Conservation (phyloP, 2,113 vertebrate species). For the Prochilodus magdalenae region DNA sequence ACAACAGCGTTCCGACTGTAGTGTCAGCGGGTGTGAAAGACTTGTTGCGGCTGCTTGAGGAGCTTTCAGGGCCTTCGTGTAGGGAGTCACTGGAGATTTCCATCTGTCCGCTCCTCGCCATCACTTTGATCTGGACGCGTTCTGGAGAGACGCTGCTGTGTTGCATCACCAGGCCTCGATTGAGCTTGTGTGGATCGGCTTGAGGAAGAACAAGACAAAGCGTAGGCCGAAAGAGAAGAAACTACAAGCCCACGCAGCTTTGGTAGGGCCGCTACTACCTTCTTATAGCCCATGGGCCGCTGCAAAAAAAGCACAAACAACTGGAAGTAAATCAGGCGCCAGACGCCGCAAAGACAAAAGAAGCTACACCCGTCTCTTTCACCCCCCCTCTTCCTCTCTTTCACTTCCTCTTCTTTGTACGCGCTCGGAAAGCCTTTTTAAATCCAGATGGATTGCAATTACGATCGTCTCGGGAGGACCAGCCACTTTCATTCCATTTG, state of each 20-base stretch:
- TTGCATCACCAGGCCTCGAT: constrained; percentile 8
- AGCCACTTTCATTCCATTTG: constrained; percentile 1
- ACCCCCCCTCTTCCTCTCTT: background rate
- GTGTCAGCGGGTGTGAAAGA: too few species aligned
- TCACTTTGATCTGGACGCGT: background rate
- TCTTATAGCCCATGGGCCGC: constrained; percentile 40
- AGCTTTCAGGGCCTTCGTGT: background rate
- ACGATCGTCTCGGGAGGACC: constrained; percentile 13
- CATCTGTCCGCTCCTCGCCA: background rate
- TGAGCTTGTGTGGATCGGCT: constrained; percentile 34
- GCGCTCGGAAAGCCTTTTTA: constrained; percentile 5
- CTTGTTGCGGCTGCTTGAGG: too few species aligned
- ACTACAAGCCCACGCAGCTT: constrained; percentile 46
- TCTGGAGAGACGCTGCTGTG: background rate
- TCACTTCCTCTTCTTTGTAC: background rate
- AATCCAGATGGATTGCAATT: constrained; percentile 29
- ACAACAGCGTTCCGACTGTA: too few species aligned
- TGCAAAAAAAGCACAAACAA: constrained; percentile 52
- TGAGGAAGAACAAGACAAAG: constrained; percentile 45
- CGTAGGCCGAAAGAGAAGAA: too few species aligned
- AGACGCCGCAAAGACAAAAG: constrained; percentile 56
- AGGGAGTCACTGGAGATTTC: background rate
- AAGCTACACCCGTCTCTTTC: constrained; percentile 15
- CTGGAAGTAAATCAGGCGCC: constrained; percentile 60
- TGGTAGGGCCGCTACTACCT: constrained; percentile 54